Conservation (phyloP, 30 jellyfish, hydroid and myxozoan species). For the Pelagia noctiluca region DNA sequence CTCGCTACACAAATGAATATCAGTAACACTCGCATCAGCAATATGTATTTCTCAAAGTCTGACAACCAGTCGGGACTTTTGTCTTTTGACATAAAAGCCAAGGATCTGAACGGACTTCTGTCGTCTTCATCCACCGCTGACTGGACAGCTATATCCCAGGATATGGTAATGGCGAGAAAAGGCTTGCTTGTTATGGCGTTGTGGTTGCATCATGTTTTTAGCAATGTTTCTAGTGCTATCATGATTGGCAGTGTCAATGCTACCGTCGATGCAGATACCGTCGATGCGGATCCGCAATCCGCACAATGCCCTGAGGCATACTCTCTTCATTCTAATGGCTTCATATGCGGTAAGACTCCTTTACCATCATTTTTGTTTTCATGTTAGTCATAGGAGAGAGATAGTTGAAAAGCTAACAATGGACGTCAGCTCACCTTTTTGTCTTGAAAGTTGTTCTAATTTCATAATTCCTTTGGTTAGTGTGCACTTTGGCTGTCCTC, state of each 20-base stretch:
- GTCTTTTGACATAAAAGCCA: constrained; percentile 37
- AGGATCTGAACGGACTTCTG: constrained; percentile 30
- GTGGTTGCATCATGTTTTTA: constrained; percentile 49
- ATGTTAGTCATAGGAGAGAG: neutral
- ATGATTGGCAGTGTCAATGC: constrained; percentile 8
- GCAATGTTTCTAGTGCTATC: constrained; percentile 28
- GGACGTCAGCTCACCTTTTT: neutral
- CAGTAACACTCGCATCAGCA: constrained; percentile 12
- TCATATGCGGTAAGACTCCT: constrained; percentile 64
- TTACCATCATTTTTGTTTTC: neutral
- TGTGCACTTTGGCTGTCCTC: neutral
- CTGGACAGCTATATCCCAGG: constrained; percentile 70
- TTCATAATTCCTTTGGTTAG: neutral
- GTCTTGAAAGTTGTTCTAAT: neutral
- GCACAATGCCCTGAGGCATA: constrained; percentile 54
- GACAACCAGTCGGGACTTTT: constrained; percentile 10
- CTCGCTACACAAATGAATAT: constrained; percentile 52
- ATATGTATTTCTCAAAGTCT: constrained; percentile 11
- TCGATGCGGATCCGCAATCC: constrained; percentile 24
- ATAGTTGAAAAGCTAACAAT: neutral
- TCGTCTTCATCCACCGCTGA: neutral
- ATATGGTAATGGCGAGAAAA: constrained; percentile 62
- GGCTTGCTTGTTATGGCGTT: constrained; percentile 55
- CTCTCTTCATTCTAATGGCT: constrained; percentile 54
- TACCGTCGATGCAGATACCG: constrained; percentile 51